A percentile compares a stretch with the other conserved stretches of the same genome.
These are phyloP conservation scores for Caenorhabditis uteleia DNA, from an alignment of 2,888 invertebrate species.

Conservation along the genomic window DNA sequence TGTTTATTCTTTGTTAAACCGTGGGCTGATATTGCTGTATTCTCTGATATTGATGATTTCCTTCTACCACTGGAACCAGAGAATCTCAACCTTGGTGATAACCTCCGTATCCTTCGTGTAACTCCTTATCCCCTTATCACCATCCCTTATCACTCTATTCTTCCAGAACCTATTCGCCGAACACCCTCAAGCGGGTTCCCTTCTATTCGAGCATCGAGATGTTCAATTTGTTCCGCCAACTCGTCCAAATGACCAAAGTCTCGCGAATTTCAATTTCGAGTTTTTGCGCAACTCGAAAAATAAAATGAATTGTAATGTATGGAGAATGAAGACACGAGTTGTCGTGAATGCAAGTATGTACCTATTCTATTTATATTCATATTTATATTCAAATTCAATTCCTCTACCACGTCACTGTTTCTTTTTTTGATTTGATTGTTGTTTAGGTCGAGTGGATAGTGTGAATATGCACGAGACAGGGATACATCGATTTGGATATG, in stretches of 20 bases:
- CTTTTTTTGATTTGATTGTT: background rate
- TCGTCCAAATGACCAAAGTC: constrained; percentile 38
- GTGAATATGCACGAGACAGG: constrained; percentile 69
- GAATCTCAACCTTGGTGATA: constrained; percentile 50
- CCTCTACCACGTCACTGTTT: too few species aligned
- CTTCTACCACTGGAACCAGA: constrained; percentile 62
- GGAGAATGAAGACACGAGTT: constrained; percentile 69
- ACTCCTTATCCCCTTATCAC: too few species aligned
- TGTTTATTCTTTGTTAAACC: constrained; percentile 68
- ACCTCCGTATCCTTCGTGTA: constrained; percentile 58
- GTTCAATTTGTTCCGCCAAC: constrained; percentile 53
- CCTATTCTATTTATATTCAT: too few species aligned
- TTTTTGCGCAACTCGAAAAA: constrained; percentile 62
- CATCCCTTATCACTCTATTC: background rate
- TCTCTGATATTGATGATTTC: constrained; percentile 69
- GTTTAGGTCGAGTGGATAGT: constrained; percentile 61
- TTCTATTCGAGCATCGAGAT: constrained; percentile 67
- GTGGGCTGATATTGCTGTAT: constrained; percentile 63
- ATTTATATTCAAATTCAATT: background rate
- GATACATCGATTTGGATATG: constrained; percentile 67
- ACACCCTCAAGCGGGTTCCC: constrained; percentile 67
- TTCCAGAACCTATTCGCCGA: constrained; percentile 60
- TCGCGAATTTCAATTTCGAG: constrained; percentile 60
- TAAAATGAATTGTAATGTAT: constrained; percentile 66
- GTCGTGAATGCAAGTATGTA: constrained; percentile 66